A percentile compares a stretch with the other conserved stretches of the same genome.
Evolutionary conservation across 2,113 vertebrate genomes (phyloP).

Genomic region (Muscicapa adusta): DNA sequence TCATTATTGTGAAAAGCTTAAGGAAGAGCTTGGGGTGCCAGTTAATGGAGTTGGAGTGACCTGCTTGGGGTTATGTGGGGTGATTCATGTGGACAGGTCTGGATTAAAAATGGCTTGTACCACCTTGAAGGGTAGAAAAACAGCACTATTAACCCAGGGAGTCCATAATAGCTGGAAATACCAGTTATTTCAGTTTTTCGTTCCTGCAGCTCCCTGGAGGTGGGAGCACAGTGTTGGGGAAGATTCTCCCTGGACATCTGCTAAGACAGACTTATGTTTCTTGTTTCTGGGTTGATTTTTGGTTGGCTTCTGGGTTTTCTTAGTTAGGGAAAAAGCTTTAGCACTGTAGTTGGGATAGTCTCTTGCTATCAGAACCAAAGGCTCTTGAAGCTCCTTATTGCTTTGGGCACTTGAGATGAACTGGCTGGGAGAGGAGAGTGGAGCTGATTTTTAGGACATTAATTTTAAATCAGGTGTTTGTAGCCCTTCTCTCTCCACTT

Average conservation of each 20-base stretch:
- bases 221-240: background rate
- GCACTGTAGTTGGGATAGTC: background rate
- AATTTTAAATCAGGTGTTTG: background rate
- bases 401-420: background rate
- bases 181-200: background rate
- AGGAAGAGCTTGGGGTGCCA: background rate
- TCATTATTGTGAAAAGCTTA: background rate
- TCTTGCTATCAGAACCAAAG: background rate
- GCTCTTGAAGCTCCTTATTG: background rate
- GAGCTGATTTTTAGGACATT: background rate
- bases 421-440: background rate
- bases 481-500: background rate
- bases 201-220: background rate
- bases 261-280: background rate
- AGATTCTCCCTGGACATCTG: background rate
- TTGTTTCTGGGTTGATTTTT: background rate
- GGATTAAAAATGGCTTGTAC: background rate
- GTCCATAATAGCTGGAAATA: background rate
- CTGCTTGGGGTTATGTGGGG: background rate
- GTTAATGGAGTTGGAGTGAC: background rate
- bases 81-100: background rate
- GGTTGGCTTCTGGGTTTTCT: background rate
- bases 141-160: background rate
- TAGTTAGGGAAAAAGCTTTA: background rate
- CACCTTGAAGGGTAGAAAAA: background rate